These are phyloP conservation scores for Orchesellides sinensis DNA, from an alignment of 2,888 invertebrate species.

Conservation along the genomic window DNA sequence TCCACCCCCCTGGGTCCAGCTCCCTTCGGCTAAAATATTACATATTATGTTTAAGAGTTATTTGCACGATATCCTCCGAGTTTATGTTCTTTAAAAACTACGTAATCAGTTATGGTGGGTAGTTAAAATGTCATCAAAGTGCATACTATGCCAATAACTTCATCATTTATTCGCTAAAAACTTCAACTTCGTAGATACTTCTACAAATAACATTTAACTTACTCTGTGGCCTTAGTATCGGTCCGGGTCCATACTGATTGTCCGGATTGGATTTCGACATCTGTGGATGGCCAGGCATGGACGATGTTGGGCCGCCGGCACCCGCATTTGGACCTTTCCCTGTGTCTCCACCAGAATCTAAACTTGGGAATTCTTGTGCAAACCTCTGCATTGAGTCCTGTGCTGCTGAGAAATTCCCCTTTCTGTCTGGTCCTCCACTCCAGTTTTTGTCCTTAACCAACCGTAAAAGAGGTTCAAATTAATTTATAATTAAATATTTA, in stretches of 20 bases:
- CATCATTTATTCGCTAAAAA: slow-evolving; percentile 38
- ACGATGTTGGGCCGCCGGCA: slow-evolving; percentile 19
- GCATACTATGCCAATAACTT: slow-evolving; percentile 44
- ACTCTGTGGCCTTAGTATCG: slow-evolving; percentile 75
- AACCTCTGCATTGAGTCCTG: slow-evolving; percentile 69
- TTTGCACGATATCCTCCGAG: too few species aligned
- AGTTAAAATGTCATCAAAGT: slow-evolving; percentile 66
- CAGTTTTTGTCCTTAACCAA: slow-evolving; percentile 71
- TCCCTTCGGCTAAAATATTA: slow-evolving; percentile 72
- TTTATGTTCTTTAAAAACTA: too few species aligned
- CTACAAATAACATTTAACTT: slow-evolving; percentile 34
- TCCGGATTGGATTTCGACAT: slow-evolving; percentile 68
- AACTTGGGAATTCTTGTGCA: slow-evolving; percentile 74
- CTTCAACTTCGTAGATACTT: not conserved
- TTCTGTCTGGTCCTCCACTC: slow-evolving; percentile 70
- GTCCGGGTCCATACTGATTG: slow-evolving; percentile 75
- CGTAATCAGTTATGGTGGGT: slow-evolving; percentile 63
- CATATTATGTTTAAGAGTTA: too few species aligned
- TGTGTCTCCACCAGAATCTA: slow-evolving; percentile 62
- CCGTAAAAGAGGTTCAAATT: not conserved
- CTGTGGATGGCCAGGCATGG: slow-evolving; percentile 62
- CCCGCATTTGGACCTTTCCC: slow-evolving; percentile 34
- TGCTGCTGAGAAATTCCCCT: slow-evolving; percentile 58
- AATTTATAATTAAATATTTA: too few species aligned
- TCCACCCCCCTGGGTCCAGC: slow-evolving; percentile 75